phyloP scores from a whole-genome alignment of 2,113 vertebrate species.

The Planiliza haematocheilus region DNA sequence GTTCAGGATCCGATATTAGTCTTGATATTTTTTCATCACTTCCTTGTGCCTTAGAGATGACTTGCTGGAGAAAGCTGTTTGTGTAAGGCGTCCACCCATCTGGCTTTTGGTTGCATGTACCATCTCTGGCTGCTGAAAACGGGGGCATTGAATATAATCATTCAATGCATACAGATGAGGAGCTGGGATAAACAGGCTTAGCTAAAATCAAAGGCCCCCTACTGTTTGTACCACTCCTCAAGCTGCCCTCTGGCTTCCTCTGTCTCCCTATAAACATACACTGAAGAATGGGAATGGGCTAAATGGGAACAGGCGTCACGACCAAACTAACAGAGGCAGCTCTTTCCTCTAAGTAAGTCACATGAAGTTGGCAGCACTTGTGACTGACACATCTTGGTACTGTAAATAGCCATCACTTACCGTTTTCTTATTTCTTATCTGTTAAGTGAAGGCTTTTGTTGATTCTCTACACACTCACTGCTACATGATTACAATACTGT shows the following conservation, averaged over 20 bases:
- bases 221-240: conserved; percentile 18
- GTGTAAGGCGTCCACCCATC: conserved; percentile 20
- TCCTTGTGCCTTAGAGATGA: conserved; percentile 8
- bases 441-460: conserved; percentile 18
- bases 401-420: conserved; percentile 21
- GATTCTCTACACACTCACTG: neutral
- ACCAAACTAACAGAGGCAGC: conserved; percentile 13
- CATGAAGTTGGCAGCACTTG: neutral
- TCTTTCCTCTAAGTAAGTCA: neutral
- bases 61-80: conserved; percentile 39
- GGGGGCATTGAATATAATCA: conserved; percentile 15
- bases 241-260: conserved; percentile 29
- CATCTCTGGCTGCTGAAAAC: conserved; percentile 1
- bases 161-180: conserved; percentile 43
- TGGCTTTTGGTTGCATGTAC: conserved; percentile 2
- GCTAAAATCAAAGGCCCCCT: conserved; percentile 50
- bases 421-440: conserved; percentile 9
- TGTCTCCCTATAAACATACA: conserved; percentile 30
- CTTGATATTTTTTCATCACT: conserved; percentile 37
- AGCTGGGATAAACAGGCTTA: conserved; percentile 24
- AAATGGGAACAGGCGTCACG: conserved; percentile 42
- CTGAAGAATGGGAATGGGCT: conserved; percentile 12
- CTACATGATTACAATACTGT: conserved; percentile 8
- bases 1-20: conserved; percentile 38
- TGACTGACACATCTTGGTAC: neutral